A percentile compares a stretch with the other conserved stretches of the same genome.
These are phyloP conservation scores for Tribolium castaneum DNA, from an alignment of 1,140 invertebrate genomes.

Conservation along the genomic window DNA sequence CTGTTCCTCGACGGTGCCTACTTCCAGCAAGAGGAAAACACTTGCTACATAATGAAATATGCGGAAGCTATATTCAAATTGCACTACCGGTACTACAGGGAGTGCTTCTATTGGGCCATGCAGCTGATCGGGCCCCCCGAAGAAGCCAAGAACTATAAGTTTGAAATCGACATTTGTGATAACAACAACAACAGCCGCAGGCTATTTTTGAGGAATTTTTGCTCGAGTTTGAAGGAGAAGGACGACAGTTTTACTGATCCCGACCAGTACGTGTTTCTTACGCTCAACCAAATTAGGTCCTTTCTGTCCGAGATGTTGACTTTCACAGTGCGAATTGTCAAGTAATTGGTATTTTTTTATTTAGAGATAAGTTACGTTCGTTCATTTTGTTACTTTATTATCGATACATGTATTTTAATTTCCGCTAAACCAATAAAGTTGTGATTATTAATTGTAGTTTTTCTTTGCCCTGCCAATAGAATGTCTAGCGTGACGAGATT, in stretches of 20 bases:
- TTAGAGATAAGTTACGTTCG: not conserved
- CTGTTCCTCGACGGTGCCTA: slow-evolving; percentile 22
- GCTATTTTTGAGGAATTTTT: slow-evolving; percentile 18
- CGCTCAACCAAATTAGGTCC: slow-evolving; percentile 29
- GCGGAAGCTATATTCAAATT: slow-evolving; percentile 45
- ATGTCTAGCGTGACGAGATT: not conserved
- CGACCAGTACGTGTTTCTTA: not conserved
- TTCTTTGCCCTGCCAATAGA: not conserved
- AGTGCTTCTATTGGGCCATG: slow-evolving; percentile 42
- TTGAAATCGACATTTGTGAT: slow-evolving; percentile 44
- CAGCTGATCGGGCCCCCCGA: slow-evolving; percentile 43
- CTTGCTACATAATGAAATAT: slow-evolving; percentile 41
- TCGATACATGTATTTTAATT: not conserved
- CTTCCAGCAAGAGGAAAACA: not conserved
- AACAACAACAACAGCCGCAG: slow-evolving; percentile 35
- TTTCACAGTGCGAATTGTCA: slow-evolving; percentile 30
- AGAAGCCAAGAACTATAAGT: slow-evolving; percentile 30
- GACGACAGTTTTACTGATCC: slow-evolving; percentile 15
- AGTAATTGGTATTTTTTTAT: not conserved
- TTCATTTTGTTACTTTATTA: not conserved
- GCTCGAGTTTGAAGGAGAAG: slow-evolving; percentile 23
- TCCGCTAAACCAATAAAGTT: not conserved
- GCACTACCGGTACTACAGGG: slow-evolving; percentile 1
- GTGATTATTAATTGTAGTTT: not conserved
- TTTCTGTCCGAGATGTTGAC: slow-evolving; percentile 25